Evolutionary conservation across 2,888 invertebrate species (phyloP), one percentile per base, ranked within the genome.

Genomic region (Strigamia maritima): DNA sequence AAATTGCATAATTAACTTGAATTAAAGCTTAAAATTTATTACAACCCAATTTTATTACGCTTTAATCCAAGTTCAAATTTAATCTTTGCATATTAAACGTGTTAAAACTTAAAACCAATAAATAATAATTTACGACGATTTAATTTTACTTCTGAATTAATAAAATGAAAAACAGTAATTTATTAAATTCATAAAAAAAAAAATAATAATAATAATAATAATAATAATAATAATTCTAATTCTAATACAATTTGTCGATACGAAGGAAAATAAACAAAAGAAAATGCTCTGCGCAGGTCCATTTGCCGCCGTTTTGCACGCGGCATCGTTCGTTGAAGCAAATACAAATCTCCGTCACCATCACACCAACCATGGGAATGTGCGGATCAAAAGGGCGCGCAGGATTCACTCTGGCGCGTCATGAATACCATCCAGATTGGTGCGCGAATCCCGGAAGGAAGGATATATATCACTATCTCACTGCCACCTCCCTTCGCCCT

Each of bases 341-440:
- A 44, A 49, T 49, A 49, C 49, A 49, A 49, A 49, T 49, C 49
- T 49, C 49, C 49, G 49, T 49, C 49, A 49, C 49, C 49, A 49
- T 49, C 49, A 49, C n/a, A n/a, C 49, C n/a, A n/a, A 44, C 16
- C 49, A n/a, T 49, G 49, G 49, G 49, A 49, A 49, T 49, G 49
- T 49, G 49, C 7, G 49, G 49, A 49, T 49, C 49, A 49, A 49
- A 49, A 49, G 49, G 49, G 49, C 49, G 49, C 49, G 49, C 19
- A 49, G 49, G 49, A 49, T 49, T 49, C 49, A 49, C 19, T 49
- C 49, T 49, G 49, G 49, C 49, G 49, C 49, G 49, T 49, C 49
- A 49, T 49, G 49, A 49, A 49, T 49, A 49, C 49, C 49, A 49
- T 49, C 49, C 49, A 49, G 49, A 49, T 49, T 49, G 49, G 49